Base-by-base conservation (phyloP, 2,113 vertebrate genomes). In the Centrocercus urophasianus region DNA sequence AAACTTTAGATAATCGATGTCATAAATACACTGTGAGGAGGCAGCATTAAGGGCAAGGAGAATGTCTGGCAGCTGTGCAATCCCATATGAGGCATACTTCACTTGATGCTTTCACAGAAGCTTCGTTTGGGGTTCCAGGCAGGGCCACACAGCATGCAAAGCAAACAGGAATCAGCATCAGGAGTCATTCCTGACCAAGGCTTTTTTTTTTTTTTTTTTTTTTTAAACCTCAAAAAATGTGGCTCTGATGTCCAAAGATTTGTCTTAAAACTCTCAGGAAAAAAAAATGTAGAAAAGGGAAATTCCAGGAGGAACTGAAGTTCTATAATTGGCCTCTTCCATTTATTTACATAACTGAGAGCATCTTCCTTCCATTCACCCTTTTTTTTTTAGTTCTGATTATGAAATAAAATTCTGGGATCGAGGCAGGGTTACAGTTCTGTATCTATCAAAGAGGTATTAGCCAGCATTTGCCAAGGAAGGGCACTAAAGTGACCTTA, bases 321-420 rank as follows among this genome's bases (percentile, higher is more conserved):
- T 91, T 86, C 91, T 96, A 76, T 94, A 91, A 83, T 81, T 91
- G 86, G 38, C 73, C 30, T 60, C 48, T 79, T 66, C 47, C 50
- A 77, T 93, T 86, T 94, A 80, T 89, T 89, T 95, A 82, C 78
- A 91, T 93, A 92, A 92, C 60, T 69, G 60, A 32, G 56, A 94
- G 56, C 89, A 92, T 92, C 72, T 92, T 95, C 93, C 93, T 93
- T 95, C 72, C 61, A 81, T 95, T 95, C 80, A 89, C 91, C 64
- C 38, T 86, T 47, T 91, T 30, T 28, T 14, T 30, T 25, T 14
- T 10, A 75, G 83, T 78, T 84, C 30, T 16, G 52, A 86, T 86
- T 76, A 72, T 57, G 56, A 86, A 75, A 59, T 90, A 52, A 83
- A 91, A 66, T 65, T 70, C 48, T 77, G 28, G 48, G n/a, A 47